Base-by-base conservation (phyloP, 2,888 invertebrate species). In the Choreutis nemorana region DNA sequence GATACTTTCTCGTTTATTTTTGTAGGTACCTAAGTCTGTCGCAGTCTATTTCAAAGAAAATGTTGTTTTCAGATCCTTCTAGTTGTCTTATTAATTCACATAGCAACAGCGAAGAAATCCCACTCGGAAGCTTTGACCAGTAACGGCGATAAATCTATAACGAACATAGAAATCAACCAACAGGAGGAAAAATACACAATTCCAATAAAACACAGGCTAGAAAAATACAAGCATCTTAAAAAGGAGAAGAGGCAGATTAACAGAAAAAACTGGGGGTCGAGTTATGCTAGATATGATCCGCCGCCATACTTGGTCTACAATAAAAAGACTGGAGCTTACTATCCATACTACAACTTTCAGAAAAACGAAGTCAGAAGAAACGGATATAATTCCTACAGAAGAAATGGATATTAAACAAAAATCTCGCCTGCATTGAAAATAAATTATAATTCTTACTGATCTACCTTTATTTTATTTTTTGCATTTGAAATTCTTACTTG, bases 231-330 rank as follows among this genome's bases (percentile, higher is more conserved):
- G 21, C 31, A 28, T 8, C 2, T 25, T 2, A 50, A 45, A 22
- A 55, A 51, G 34, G 31, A 39, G 0, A 60, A 60, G 36, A 42
- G 57, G 23, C 56, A 44, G 35, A 39, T 55, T 0, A 50, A 58
- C 35, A 44, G 48, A 14, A 36, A 34, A n/a, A 36, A 34, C 3
- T 40, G 34, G 33, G 12, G 30, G 0, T 21, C 29, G 15, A 12
- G 26, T 3, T 6, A 21, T 9, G 9, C n/a, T 2, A 31, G 29
- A 12, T 30, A 31, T 26, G 50, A 50, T 11, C 42, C 70, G 11
- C 68, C 73, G 0, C 70, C 72, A 3, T 75, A 75, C 34, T 47
- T 75, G 24, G 68, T 75, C 1, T 72, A 56, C 24, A 75, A 72
- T 29, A 58, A 51, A 32, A 70, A 72, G 40, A 41, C 48, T 5